These are phyloP conservation scores for Drosophila gunungcola DNA, from an alignment of 1,140 invertebrate genomes.

Conservation along the genomic window DNA sequence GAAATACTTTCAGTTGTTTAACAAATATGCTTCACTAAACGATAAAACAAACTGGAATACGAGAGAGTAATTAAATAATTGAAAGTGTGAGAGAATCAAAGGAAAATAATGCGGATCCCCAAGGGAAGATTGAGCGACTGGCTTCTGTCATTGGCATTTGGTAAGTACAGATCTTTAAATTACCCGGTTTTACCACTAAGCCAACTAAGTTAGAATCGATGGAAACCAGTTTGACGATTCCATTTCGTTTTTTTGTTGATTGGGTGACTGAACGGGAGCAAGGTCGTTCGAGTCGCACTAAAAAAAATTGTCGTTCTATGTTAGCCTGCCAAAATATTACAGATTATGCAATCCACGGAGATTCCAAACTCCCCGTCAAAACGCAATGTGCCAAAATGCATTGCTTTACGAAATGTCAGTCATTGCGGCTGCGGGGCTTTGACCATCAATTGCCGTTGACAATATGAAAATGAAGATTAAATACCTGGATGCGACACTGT, in stretches of 20 bases:
- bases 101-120: slow-evolving; percentile 35
- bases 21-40: slow-evolving; percentile 50
- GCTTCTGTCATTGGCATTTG: slow-evolving; percentile 75
- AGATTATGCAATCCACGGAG: slow-evolving; percentile 63
- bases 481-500: slow-evolving; percentile 53
- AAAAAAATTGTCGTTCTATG: slow-evolving; percentile 40
- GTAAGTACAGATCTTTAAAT: slow-evolving; percentile 69
- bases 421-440: slow-evolving; percentile 18
- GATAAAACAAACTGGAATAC: slow-evolving; percentile 37
- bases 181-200: slow-evolving; percentile 46
- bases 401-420: slow-evolving; percentile 53
- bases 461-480: slow-evolving; percentile 75
- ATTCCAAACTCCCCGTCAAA: slow-evolving; percentile 11
- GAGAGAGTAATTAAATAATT: slow-evolving; percentile 11
- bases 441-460: slow-evolving; percentile 49
- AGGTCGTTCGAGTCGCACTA: slow-evolving; percentile 55
- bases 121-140: slow-evolving; percentile 40
- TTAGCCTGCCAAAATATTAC: slow-evolving; percentile 53
- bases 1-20: slow-evolving; percentile 36
- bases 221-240: slow-evolving; percentile 53
- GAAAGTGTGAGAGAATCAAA: neutral
- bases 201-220: slow-evolving; percentile 39
- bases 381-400: slow-evolving; percentile 11
- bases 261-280: slow-evolving; percentile 69
- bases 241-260: slow-evolving; percentile 16